Base-by-base conservation (phyloP, 2,113 vertebrate species). In the Chionomys nivalis region DNA sequence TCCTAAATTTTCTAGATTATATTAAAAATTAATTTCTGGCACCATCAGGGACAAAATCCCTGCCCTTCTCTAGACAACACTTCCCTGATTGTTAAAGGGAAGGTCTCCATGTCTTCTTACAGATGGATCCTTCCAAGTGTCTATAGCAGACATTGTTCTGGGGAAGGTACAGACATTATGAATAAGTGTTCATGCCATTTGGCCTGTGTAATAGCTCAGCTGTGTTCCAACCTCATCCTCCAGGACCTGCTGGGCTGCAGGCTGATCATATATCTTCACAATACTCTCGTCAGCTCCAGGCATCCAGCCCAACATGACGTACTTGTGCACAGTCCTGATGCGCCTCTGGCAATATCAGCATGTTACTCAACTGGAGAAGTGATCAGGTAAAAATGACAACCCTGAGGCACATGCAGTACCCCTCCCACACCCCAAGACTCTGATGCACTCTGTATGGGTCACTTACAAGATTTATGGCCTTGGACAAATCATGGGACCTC, bases 181-280 rank as follows among this genome's bases (percentile, higher is more conserved):
- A 96, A 96, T 94, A 97, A 97, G 91, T 49, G 88, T 36, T 95
- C 96, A 97, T 96, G 85, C 87, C 95, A 96, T 96, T 97, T 95
- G 86, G 78, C 79, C 70, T 97, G 55, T 93, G 94, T 96, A 96
- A 97, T 94, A 97, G 61, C 55, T 95, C 83, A 96, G 83, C 79
- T 96, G 83, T 31, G n/a, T 96, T 97, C 96, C 96, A 96, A 96
- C 89, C 90, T 81, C 83, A 93, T 96, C 95, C 78, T 97, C 79
- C 87, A 93, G 93, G 92, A 96, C 83, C 78, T 89, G 94, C 83
- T 97, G 87, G 87, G 93, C 90, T 96, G 72, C 66, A 96, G 89
- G 79, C 73, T 96, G 92, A 96, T 96, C 96, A 95, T 96, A 97
- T 96, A 97, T 96, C 96, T 97, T 97, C 90, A 95, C 82, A 96